Evolutionary conservation across 2,797 vertebrate species (phyloP).

Genomic region (Hyperoplus lanceolatus): DNA sequence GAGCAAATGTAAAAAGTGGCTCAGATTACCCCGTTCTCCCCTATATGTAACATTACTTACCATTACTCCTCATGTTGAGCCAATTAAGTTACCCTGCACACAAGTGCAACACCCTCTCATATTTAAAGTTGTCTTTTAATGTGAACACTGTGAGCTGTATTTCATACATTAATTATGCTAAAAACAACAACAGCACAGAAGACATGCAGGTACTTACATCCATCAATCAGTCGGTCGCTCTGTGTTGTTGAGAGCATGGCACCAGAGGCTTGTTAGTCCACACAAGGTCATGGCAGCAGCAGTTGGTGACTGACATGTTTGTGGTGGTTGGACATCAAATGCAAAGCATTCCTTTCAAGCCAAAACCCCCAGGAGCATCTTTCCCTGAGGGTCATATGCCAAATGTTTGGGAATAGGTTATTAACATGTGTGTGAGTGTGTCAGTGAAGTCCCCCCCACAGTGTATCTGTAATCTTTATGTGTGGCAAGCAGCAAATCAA

Average conservation of each 20-base stretch:
- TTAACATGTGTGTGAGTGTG: neutral
- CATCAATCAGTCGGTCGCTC: conserved; percentile 29
- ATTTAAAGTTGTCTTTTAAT: neutral
- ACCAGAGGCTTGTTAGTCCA: conserved; percentile 38
- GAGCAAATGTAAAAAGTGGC: too few relatives aligned
- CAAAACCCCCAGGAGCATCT: conserved; percentile 11
- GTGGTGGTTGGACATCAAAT: conserved; percentile 29
- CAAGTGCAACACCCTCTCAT: neutral
- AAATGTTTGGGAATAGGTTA: conserved; percentile 61
- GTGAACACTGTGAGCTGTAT: neutral
- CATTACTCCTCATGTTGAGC: neutral
- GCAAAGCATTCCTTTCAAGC: conserved; percentile 34
- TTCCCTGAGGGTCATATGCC: conserved; percentile 27
- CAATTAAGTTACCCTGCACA: neutral
- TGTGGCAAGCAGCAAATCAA: conserved; percentile 11
- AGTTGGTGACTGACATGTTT: conserved; percentile 53
- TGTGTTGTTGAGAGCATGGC: conserved; percentile 26
- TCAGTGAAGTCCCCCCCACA: neutral
- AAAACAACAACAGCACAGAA: neutral
- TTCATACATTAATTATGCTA: neutral
- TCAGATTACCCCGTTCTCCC: too few relatives aligned
- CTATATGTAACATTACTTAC: too few relatives aligned
- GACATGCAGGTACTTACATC: neutral
- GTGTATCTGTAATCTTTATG: conserved; percentile 16
- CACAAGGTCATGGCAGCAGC: conserved; percentile 43